Base-by-base conservation (phyloP, 2,888 invertebrate genomes). In the Athripsodes cinereus region DNA sequence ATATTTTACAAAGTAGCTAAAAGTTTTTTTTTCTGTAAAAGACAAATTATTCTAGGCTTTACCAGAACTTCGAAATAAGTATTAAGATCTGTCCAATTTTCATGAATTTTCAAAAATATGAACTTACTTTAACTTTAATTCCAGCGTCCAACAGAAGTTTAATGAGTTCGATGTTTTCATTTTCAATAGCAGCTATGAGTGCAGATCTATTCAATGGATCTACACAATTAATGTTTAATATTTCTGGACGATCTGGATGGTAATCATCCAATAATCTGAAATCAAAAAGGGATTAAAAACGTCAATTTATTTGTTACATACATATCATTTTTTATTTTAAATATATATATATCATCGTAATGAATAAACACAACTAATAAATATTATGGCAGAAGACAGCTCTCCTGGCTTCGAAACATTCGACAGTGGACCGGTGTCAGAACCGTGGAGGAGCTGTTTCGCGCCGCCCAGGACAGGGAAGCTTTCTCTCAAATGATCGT, bases 141-240 rank as follows among this genome's bases (percentile, higher is more conserved):
- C 90, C 88, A 67, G 87, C 80, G 13, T 85, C 83, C 49, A 98
- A 81, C 22, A 98, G 80, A 31, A 95, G 73, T 59, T 85, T 86
- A 64, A 97, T 92, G 57, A 98, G 83, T 68, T 97, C 96, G 62
- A 92, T 89, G 72, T 97, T 97, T 75, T 98, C 97, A 76, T 97
- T 97, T 74, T 98, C 97, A 62, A 98, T 96, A 55, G 96, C 96
- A 0, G 96, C 90, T 64, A 94, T 88, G 13, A 98, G 80, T 0
- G 96, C 96, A 0, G 95, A 92, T 63, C 98, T 78, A 70, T 96
- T 96, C 58, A 98, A 79, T 0, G 97, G 95, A 74, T 98, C 98
- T 61, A 94, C 90, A 72, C 96, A 96, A 76, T 98, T 93, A 67
- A 96, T 88, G 74, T 96, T 90, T 65, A 97, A 80, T 22, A 87